Conservation (phyloP, 2,113 vertebrate genomes). For the Alethe diademata region DNA sequence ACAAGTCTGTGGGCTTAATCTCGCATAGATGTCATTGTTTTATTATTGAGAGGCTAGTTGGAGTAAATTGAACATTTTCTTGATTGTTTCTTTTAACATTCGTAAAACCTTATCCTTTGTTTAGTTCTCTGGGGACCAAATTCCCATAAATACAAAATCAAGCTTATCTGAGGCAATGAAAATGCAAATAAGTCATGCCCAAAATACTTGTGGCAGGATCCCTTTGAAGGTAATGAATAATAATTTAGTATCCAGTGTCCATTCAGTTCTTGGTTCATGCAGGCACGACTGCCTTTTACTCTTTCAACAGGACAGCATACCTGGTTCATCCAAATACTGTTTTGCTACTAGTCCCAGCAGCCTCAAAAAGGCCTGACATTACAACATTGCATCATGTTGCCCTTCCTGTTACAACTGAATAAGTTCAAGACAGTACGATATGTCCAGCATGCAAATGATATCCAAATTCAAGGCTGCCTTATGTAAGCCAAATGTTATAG, state of each 20-base stretch:
- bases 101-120: neutral
- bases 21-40: neutral
- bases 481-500: neutral
- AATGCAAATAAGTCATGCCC: neutral
- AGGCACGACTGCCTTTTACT: neutral
- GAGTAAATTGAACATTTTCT: neutral
- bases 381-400: neutral
- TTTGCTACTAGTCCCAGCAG: neutral
- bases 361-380: neutral
- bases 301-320: neutral
- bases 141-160: neutral
- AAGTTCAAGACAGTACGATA: neutral
- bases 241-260: neutral
- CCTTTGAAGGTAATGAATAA: neutral
- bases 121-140: neutral
- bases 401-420: neutral
- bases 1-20: neutral
- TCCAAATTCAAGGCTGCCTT: neutral
- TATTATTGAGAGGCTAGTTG: neutral
- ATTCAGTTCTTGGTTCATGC: neutral
- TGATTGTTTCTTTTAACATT: neutral
- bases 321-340: neutral
- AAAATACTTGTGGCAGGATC: neutral
- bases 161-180: neutral
- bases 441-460: neutral